Percentiles rank a stretch among this genome's conserved stretches.
phyloP scores from a whole-genome alignment of 2,888 invertebrate genomes.

The Patella depressa region DNA sequence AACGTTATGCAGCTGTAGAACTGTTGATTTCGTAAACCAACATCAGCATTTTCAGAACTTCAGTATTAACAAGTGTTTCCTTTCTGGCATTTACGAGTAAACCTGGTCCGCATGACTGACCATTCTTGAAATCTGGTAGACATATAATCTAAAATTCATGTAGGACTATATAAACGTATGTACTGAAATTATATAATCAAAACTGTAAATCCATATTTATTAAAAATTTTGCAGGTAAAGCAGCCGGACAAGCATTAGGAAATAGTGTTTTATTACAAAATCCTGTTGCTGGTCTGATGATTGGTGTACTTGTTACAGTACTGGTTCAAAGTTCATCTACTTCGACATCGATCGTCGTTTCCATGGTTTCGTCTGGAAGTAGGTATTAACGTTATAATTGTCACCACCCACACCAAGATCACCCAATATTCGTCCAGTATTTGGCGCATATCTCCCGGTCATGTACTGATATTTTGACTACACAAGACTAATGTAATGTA shows the following conservation, averaged over 20 bases:
- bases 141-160: background rate
- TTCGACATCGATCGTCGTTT: conserved; percentile 43
- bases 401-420: background rate
- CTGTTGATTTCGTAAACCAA: background rate
- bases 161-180: background rate
- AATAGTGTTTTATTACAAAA: conserved; percentile 25
- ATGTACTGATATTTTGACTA: no score
- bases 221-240: conserved; percentile 21
- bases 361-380: conserved; percentile 43
- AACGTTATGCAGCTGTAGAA: background rate
- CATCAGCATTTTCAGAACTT: no score
- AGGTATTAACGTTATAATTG: conserved; percentile 15
- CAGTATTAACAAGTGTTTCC: no score
- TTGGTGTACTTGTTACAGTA: conserved; percentile 27
- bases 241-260: conserved; percentile 20
- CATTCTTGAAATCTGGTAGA: background rate
- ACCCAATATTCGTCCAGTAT: no score
- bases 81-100: no score
- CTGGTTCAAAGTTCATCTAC: conserved; percentile 44
- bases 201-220: background rate
- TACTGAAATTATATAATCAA: background rate
- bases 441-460: no score
- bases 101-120: background rate
- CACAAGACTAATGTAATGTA: no score
- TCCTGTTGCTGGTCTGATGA: conserved; percentile 27